Conservation (phyloP, 2,797 vertebrate species). For the Manis pentadactyla region DNA sequence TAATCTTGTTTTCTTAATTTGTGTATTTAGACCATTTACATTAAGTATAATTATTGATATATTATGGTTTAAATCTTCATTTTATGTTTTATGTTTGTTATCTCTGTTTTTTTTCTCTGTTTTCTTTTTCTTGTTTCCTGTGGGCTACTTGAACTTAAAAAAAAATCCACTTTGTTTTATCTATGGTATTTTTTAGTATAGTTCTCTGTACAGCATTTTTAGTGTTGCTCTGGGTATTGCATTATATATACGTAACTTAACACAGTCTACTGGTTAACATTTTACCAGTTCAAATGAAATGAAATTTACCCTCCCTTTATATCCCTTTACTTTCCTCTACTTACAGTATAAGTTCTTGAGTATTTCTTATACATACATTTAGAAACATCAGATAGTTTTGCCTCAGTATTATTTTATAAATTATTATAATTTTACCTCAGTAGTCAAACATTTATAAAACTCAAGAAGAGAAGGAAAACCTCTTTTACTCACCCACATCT, state of each 20-base stretch:
- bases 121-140: not conserved
- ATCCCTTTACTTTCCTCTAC: not conserved
- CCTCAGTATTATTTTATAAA: no score
- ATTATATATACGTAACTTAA: not conserved
- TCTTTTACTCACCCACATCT: not conserved
- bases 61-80: not conserved
- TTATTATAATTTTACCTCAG: not conserved
- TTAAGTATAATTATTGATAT: slow-evolving; percentile 5
- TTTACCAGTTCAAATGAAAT: not conserved
- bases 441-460: not conserved
- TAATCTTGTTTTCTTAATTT: not conserved
- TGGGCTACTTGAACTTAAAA: not conserved
- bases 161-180: not conserved
- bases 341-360: not conserved
- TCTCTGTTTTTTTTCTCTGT: not conserved
- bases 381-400: not conserved
- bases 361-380: not conserved
- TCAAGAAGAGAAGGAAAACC: not conserved
- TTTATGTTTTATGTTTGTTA: not conserved
- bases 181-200: not conserved
- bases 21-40: not conserved
- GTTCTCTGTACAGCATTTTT: not conserved
- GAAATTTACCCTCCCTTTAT: not conserved
- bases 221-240: not conserved
- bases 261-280: not conserved